phyloP scores from a whole-genome alignment of 2,888 invertebrate genomes.

The Monochamus alternatus region DNA sequence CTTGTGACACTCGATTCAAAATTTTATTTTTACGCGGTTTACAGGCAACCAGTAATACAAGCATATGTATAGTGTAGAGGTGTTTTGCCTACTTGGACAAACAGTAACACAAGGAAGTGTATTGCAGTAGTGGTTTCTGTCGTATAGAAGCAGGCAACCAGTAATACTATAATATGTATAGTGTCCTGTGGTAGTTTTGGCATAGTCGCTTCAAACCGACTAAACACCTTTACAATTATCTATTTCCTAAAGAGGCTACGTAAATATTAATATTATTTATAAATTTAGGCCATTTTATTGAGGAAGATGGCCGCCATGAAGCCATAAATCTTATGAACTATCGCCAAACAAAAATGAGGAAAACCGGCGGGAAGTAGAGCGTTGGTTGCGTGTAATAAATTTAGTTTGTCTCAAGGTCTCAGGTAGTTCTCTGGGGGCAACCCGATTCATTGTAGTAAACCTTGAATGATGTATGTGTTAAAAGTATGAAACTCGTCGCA shows the following conservation, averaged over 20 bases:
- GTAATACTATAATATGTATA: not conserved
- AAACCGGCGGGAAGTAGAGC: conserved; percentile 31
- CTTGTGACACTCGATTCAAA: no score
- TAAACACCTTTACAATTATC: no score
- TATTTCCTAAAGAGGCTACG: no score
- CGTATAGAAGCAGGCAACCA: conserved; percentile 1
- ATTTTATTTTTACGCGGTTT: no score
- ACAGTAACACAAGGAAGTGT: no score
- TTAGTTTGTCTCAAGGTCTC: conserved; percentile 62
- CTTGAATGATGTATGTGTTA: conserved; percentile 57
- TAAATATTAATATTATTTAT: no score
- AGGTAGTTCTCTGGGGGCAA: conserved; percentile 54
- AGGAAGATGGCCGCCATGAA: not conserved
- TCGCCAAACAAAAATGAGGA: not conserved
- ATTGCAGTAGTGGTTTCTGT: no score
- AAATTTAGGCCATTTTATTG: not conserved
- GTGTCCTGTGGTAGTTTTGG: not conserved
- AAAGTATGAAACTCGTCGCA: conserved; percentile 11
- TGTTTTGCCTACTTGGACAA: no score
- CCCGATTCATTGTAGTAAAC: conserved; percentile 59
- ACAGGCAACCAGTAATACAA: no score
- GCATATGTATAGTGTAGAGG: no score
- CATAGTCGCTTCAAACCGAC: no score
- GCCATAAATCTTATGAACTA: not conserved
- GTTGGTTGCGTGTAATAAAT: conserved; percentile 42